These are phyloP conservation scores for Pandemis cinnamomeana DNA, from an alignment of 2,888 invertebrate species.

Conservation along the genomic window DNA sequence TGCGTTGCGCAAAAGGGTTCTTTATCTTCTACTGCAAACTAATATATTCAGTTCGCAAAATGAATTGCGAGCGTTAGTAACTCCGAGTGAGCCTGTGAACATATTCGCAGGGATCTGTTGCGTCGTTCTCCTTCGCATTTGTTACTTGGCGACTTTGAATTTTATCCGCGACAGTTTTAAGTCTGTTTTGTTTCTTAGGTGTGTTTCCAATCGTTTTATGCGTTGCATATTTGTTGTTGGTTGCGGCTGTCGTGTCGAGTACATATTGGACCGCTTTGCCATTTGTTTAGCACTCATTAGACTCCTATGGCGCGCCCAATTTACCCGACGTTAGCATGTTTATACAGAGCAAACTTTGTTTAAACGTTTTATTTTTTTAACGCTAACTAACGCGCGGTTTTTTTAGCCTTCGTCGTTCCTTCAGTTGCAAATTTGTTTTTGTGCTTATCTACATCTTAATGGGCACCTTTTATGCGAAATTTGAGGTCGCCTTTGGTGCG, in stretches of 20 bases:
- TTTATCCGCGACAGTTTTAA: conserved; percentile 67
- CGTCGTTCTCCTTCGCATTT: conserved; percentile 76
- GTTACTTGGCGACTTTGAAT: conserved; percentile 67
- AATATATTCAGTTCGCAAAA: conserved; percentile 84
- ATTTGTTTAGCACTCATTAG: conserved; percentile 60
- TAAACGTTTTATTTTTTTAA: conserved; percentile 1
- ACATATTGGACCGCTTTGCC: conserved; percentile 64
- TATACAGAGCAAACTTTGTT: conserved; percentile 4
- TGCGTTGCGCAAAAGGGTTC: conserved; percentile 60
- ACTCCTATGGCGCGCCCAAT: conserved; percentile 39
- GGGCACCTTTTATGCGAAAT: too few species aligned
- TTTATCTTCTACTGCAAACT: conserved; percentile 65
- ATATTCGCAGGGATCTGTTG: conserved; percentile 83
- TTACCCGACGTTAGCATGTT: conserved; percentile 41
- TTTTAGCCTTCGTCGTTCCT: too few species aligned
- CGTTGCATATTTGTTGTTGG: conserved; percentile 70
- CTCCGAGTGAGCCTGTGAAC: conserved; percentile 83
- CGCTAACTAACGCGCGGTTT: background rate
- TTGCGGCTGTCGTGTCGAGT: conserved; percentile 59
- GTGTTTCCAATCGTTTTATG: conserved; percentile 70
- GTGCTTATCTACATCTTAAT: too few species aligned
- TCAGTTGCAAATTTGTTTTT: too few species aligned
- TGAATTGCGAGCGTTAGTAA: conserved; percentile 84
- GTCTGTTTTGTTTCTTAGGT: conserved; percentile 66
- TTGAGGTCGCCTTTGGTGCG: too few species aligned